phyloP scores from a whole-genome alignment of 2,888 invertebrate genomes.

The Psylliodes chrysocephalus region DNA sequence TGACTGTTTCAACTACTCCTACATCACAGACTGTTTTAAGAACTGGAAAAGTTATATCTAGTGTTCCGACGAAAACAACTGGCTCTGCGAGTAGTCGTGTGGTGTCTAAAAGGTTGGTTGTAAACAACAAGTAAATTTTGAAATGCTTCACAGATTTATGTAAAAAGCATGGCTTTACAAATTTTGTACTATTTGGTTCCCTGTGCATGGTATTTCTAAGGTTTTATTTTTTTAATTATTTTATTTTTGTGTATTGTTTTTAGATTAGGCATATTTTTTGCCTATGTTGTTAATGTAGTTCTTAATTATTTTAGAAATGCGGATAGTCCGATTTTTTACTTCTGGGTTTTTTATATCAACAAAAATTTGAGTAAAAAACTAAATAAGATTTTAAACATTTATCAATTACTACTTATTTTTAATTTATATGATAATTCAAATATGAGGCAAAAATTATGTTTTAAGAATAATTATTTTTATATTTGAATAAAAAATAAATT shows the following conservation, averaged over 20 bases:
- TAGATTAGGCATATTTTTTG: slow-evolving; percentile 6
- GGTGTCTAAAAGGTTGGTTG: slow-evolving; percentile 60
- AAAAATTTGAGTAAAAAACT: too few relatives aligned
- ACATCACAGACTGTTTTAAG: slow-evolving; percentile 51
- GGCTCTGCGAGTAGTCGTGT: slow-evolving; percentile 56
- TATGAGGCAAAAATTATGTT: too few relatives aligned
- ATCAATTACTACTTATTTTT: too few relatives aligned
- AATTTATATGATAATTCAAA: too few relatives aligned
- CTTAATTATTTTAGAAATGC: not conserved
- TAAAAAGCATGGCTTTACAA: slow-evolving; percentile 44
- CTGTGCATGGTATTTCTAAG: slow-evolving; percentile 39
- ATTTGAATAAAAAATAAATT: too few relatives aligned
- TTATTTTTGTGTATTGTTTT: slow-evolving; percentile 17
- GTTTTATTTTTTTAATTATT: too few relatives aligned
- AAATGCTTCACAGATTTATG: slow-evolving; percentile 23
- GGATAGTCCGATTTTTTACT: too few relatives aligned
- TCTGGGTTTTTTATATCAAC: too few relatives aligned
- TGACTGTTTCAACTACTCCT: slow-evolving; percentile 46
- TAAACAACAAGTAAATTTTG: slow-evolving; percentile 36
- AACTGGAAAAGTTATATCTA: slow-evolving; percentile 56
- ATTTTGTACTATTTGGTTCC: slow-evolving; percentile 37
- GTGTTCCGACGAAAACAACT: slow-evolving; percentile 52
- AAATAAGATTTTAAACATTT: too few relatives aligned
- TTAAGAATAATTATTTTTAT: too few relatives aligned
- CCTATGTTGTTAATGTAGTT: slow-evolving; percentile 3